phyloP scores from a whole-genome alignment of 2,113 vertebrate genomes.

The Hyperoodon ampullatus region DNA sequence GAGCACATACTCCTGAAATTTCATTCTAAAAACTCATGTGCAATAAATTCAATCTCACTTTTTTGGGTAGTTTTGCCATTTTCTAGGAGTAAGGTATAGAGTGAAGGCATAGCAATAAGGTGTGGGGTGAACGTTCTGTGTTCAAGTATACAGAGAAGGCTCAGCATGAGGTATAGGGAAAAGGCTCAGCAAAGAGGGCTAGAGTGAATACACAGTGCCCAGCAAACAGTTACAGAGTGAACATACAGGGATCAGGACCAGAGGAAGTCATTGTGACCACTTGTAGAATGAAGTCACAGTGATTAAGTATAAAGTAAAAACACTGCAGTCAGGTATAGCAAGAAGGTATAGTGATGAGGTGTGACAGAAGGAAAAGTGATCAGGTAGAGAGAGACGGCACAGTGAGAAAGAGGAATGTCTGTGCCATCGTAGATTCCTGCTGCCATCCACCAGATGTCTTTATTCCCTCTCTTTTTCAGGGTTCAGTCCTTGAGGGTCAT shows the following conservation, averaged over 20 bases:
- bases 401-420: too few species aligned
- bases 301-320: too few species aligned
- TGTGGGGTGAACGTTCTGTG: not conserved
- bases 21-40: not conserved
- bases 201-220: not conserved
- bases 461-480: not conserved
- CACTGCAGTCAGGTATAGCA: too few species aligned
- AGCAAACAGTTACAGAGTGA: not conserved
- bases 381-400: too few species aligned
- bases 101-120: not conserved
- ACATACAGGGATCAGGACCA: not conserved
- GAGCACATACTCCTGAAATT: not conserved
- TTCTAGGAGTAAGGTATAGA: not conserved
- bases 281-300: too few species aligned
- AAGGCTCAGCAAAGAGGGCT: not conserved
- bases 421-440: not conserved
- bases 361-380: too few species aligned
- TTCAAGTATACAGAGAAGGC: not conserved
- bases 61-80: not conserved
- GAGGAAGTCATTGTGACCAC: not conserved
- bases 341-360: too few species aligned
- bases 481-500: not conserved
- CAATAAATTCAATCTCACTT: not conserved
- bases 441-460: not conserved
- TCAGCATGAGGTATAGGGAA: not conserved